Evolutionary conservation across 2,888 invertebrate genomes (phyloP), one percentile per base, ranked within the genome.

Genomic region (Caenorhabditis doughertyi): DNA sequence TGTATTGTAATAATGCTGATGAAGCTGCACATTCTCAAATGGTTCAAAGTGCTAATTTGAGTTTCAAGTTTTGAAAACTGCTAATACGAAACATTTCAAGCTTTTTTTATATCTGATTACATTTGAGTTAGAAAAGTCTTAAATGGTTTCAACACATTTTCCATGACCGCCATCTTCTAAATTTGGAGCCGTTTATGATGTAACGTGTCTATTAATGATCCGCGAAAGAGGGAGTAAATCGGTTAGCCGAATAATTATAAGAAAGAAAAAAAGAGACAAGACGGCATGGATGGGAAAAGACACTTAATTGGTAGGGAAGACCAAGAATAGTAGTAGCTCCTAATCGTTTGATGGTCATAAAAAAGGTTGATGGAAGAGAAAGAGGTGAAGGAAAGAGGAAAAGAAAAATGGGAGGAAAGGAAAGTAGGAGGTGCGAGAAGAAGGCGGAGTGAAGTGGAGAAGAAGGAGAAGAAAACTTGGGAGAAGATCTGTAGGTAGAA

Each of bases 321-420:
- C n/a, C n/a, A n/a, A n/a, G n/a, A n/a, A n/a, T n/a, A 44, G 47
- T 27, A 47, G 60, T 62, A 39, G 56, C 76, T 68, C 67, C 76
- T 77, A 77, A 77, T 77, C 76, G 76, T 77, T 77, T 77, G 76
- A 77, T 77, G 76, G 60, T 68, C 68, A 77, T 77, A 80, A 64
- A 71, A n/a, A 71, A 73, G 80, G 73, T 55, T 70, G 73, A 62
- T 70, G 56, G 68, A 51, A 51, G 39, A 42, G 35, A 65, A 53
- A 62, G 62, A 62, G 21, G 47, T 42, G 25, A 51, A 35, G 35
- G 44, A 32, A 55, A 27, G 16, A 55, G 21, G n/a, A 55, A 21
- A 9, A 29, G n/a, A 44, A 56, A 25, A 23, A 29, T 11, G 56
- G 32, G 1, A 25, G 70, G 55, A 44, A 27, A 18, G 16, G 11